Base-by-base conservation (phyloP, 2,888 invertebrate genomes). In the Catocala fraxini region DNA sequence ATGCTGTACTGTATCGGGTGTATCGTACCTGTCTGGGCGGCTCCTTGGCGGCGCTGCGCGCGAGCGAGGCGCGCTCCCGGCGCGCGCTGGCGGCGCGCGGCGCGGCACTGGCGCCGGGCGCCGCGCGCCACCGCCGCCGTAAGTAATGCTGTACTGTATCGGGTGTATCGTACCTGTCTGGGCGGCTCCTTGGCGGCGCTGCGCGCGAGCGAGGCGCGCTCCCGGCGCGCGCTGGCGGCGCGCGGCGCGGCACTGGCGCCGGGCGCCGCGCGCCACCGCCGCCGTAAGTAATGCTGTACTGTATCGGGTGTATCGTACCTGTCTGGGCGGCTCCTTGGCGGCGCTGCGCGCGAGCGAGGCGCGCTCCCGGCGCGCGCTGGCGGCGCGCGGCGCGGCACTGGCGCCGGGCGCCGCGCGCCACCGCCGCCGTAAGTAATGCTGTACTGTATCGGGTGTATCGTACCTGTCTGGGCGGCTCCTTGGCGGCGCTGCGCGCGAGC, bases 21-120 rank as follows among this genome's bases (percentile, higher is more conserved):
- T n/a, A 41, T 6, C 57, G 5, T 34, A 84, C 87, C 80, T 82
- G 86, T 61, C 87, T 55, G 0, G 56, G 59, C 5, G 80, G 69
- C 25, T 85, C 84, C 73, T 85, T 84, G 43, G 60, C 34, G 51
- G 25, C 66, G 65, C 70, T 59, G 51, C 39, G 59, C 12, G 49
- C 87, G 25, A 89, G 82, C 73, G 83, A 62, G 70, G 78, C 67
- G 0, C 88, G 62, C 59, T 86, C 87, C 0, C 87, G 68, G n/a
- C 75, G 65, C 64, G 57, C 57, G 46, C 43, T 34, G 56, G 5
- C 57, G 56, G 34, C 59, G 25, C 25, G 25, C 25, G 25, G 25
- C 25, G 25, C 25, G 25, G 3, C 25, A 4, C 25, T 25, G 25
- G 25, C 25, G 25, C 25, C 25, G 25, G 53, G 57, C 49, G 11